Percentiles rank a stretch among this genome's conserved stretches.
These are phyloP conservation scores for Lasius platythorax DNA, from an alignment of 2,888 invertebrate genomes.

Conservation along the genomic window DNA sequence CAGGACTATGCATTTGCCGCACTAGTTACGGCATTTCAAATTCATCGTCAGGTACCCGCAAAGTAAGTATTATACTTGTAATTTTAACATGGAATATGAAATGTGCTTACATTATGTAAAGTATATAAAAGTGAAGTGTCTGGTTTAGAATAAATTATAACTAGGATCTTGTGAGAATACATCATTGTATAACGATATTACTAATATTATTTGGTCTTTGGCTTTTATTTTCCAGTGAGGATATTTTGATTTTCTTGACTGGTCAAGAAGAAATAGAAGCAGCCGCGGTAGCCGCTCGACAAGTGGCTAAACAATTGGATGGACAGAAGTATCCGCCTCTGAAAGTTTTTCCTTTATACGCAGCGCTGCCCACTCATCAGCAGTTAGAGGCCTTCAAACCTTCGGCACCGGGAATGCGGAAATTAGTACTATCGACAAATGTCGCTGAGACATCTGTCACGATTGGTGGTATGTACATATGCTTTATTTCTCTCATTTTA, in stretches of 20 bases:
- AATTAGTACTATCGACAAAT: slow-evolving; percentile 98
- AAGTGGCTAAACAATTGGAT: slow-evolving; percentile 90
- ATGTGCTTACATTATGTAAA: not conserved
- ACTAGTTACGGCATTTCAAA: slow-evolving; percentile 95
- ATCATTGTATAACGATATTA: not conserved
- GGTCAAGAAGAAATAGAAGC: slow-evolving; percentile 99
- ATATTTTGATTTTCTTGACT: slow-evolving; percentile 97
- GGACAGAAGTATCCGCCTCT: slow-evolving; percentile 89
- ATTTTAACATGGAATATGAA: slow-evolving; percentile 1
- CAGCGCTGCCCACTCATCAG: slow-evolving; percentile 94
- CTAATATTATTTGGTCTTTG: not conserved
- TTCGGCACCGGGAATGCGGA: slow-evolving; percentile 91
- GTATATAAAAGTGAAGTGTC: not conserved
- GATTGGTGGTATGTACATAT: slow-evolving; percentile 89
- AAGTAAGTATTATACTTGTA: slow-evolving; percentile 88
- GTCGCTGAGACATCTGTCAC: slow-evolving; percentile 99
- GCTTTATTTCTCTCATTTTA: not conserved
- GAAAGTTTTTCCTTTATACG: slow-evolving; percentile 95
- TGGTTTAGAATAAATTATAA: not conserved
- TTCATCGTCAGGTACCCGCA: slow-evolving; percentile 93
- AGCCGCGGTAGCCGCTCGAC: slow-evolving; percentile 91
- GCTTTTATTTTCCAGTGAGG: slow-evolving; percentile 88
- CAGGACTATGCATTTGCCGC: slow-evolving; percentile 95
- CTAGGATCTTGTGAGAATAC: not conserved
- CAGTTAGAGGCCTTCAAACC: slow-evolving; percentile 95